Percentiles rank a stretch among this genome's conserved stretches.
Conservation (phyloP, 37 sponge, comb jelly and placozoan species). For the Petrosia ficiformis region DNA sequence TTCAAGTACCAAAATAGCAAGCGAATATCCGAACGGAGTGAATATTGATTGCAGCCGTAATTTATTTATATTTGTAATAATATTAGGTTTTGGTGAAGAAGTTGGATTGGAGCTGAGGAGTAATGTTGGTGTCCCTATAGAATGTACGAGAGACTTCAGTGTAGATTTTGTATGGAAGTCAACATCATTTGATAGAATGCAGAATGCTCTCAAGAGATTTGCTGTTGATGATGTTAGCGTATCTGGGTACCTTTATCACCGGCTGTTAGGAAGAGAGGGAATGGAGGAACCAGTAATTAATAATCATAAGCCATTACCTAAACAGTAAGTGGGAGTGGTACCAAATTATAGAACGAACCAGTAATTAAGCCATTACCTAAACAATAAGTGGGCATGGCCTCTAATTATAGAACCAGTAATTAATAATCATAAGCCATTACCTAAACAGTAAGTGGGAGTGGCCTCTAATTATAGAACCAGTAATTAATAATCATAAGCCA, state of each 20-base stretch:
- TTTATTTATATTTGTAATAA: not conserved
- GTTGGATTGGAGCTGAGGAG: conserved; percentile 86
- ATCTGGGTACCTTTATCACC: conserved; percentile 93
- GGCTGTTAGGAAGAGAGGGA: conserved; percentile 87
- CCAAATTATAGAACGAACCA: not conserved
- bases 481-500: no score
- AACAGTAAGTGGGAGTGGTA: conserved; percentile 72
- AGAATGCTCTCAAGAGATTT: conserved; percentile 93
- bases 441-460: no score
- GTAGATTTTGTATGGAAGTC: conserved; percentile 99
- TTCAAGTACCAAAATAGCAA: no score
- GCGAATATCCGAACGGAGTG: no score
- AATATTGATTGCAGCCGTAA: no score
- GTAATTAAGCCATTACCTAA: not conserved
- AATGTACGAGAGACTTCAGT: conserved; percentile 63
- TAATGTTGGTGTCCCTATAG: conserved; percentile 66
- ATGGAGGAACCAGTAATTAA: conserved; percentile 71
- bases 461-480: no score
- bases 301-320: conserved; percentile 56
- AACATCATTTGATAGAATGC: conserved; percentile 96
- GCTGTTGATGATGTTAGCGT: conserved; percentile 94
- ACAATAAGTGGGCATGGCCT: not conserved
- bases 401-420: not conserved
- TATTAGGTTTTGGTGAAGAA: conserved; percentile 80
- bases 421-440: no score